Evolutionary conservation across 2,797 vertebrate genomes (phyloP).

Genomic region (Squalus acanthias): DNA sequence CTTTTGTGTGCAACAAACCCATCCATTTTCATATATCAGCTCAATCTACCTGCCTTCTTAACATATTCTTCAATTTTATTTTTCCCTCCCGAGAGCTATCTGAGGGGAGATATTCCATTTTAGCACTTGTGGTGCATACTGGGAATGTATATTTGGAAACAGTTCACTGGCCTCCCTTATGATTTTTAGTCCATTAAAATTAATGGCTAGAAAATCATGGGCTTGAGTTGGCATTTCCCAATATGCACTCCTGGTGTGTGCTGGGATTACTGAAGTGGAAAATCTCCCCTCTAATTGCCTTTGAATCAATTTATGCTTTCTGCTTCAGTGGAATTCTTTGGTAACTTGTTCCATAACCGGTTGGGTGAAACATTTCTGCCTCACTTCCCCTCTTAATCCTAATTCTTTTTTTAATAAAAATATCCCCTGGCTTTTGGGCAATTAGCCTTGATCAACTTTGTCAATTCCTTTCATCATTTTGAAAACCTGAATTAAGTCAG

Average conservation of each 20-base stretch:
- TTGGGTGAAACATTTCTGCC: background rate
- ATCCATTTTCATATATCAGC: background rate
- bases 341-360: background rate
- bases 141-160: background rate
- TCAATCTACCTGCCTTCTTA: background rate
- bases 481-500: background rate
- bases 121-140: background rate
- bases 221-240: conserved; percentile 11
- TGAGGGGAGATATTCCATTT: background rate
- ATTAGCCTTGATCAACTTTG: background rate
- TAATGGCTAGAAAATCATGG: conserved; percentile 17
- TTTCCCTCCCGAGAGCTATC: background rate
- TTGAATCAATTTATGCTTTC: conserved; percentile 24
- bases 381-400: background rate
- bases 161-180: background rate
- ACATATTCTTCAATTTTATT: background rate
- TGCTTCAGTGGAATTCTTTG: background rate
- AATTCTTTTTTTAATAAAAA: background rate
- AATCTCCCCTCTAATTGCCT: conserved; percentile 14
- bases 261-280: background rate
- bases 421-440: background rate
- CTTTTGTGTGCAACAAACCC: background rate
- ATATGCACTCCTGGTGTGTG: background rate
- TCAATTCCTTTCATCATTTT: background rate
- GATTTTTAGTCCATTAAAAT: conserved; percentile 15